phyloP scores from a whole-genome alignment of 2,888 invertebrate genomes.

The Xanthia togata region DNA sequence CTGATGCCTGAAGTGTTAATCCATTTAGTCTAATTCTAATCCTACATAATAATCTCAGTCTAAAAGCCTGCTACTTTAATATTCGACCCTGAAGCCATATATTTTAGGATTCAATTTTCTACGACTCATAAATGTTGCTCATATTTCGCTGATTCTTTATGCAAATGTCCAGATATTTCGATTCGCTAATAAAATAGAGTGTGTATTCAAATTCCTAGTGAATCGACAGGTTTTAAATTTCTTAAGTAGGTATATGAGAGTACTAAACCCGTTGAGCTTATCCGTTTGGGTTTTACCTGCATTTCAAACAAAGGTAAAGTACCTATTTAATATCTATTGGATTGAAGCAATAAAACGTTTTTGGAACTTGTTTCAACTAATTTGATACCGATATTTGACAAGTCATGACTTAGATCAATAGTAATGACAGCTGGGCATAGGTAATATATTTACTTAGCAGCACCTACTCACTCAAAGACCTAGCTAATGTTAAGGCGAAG shows the following conservation, averaged over 20 bases:
- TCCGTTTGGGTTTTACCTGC: slow-evolving; percentile 16
- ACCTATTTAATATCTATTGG: not conserved
- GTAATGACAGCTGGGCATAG: not conserved
- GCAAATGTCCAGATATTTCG: slow-evolving; percentile 25
- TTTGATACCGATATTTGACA: not conserved
- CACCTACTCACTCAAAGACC: not conserved
- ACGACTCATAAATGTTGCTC: not conserved
- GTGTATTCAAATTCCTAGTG: slow-evolving; percentile 15
- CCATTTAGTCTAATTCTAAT: slow-evolving; percentile 20
- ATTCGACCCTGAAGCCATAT: not conserved
- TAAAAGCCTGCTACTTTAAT: not conserved
- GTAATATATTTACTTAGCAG: too few species aligned
- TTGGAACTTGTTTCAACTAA: slow-evolving; percentile 12
- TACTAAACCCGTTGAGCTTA: not conserved
- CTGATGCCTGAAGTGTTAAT: slow-evolving; percentile 18
- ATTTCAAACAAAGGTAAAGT: not conserved
- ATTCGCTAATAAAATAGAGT: slow-evolving; percentile 30
- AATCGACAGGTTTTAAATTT: slow-evolving; percentile 16
- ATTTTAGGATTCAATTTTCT: slow-evolving; percentile 10
- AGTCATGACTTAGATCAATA: not conserved
- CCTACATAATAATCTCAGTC: not conserved
- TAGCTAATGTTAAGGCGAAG: too few species aligned
- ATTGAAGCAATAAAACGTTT: slow-evolving; percentile 5
- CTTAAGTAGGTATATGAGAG: not conserved
- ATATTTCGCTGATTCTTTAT: slow-evolving; percentile 10